phyloP scores from a whole-genome alignment of 2,113 vertebrate species.

The Machaerirhynchus nigripectus region DNA sequence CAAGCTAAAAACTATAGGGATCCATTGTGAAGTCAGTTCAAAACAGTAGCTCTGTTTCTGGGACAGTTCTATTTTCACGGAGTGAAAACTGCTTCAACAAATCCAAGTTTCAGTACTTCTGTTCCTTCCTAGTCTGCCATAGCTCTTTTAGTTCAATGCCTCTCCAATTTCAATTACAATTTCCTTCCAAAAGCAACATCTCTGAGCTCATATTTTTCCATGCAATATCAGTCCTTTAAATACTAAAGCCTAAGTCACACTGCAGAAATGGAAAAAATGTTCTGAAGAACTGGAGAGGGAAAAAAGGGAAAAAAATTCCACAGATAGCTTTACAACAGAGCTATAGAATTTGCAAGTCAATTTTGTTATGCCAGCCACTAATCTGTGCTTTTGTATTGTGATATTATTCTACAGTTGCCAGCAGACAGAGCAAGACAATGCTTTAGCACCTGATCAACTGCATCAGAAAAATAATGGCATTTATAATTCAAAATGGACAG shows the following conservation, averaged over 20 bases:
- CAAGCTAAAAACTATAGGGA: background rate
- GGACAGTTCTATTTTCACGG: slow-evolving; percentile 1
- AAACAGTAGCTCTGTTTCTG: slow-evolving; percentile 16
- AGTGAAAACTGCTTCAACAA: slow-evolving; percentile 10
- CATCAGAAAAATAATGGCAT: background rate
- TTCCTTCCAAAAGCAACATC: slow-evolving; percentile 26
- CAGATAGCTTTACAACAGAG: background rate
- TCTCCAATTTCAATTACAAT: slow-evolving; percentile 7
- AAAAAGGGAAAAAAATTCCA: background rate
- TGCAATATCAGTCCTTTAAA: background rate
- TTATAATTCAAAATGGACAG: background rate
- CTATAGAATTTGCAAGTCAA: background rate
- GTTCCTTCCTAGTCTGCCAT: background rate
- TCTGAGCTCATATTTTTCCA: background rate
- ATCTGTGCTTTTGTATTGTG: background rate
- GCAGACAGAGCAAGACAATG: background rate
- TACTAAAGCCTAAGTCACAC: background rate
- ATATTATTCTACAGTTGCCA: background rate
- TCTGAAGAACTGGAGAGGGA: background rate
- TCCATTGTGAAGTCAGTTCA: background rate
- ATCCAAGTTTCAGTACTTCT: slow-evolving; percentile 1
- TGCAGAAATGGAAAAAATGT: background rate
- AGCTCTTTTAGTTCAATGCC: background rate
- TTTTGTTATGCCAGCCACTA: background rate
- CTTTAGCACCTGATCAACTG: background rate